phyloP scores from a whole-genome alignment of 2,113 vertebrate species.

The Microtus montanus region DNA sequence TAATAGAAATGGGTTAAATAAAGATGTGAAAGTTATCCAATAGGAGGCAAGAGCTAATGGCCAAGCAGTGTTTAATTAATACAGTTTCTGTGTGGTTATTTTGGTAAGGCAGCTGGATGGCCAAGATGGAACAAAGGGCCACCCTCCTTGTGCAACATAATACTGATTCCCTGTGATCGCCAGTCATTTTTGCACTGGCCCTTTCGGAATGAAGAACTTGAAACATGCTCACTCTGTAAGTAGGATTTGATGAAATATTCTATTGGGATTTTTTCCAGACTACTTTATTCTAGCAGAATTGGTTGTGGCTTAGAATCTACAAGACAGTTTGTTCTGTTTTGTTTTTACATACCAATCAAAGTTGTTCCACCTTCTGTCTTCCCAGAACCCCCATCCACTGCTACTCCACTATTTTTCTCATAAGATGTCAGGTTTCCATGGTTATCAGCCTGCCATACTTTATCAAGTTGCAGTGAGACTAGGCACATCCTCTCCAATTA shows the following conservation, averaged over 20 bases:
- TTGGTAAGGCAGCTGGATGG: no score
- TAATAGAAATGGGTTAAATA: no score
- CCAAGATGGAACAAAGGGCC: no score
- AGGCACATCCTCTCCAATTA: not conserved
- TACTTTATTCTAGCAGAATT: not conserved
- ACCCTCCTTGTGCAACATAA: no score
- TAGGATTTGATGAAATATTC: not conserved
- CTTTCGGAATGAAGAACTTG: not conserved
- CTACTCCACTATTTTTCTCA: not conserved
- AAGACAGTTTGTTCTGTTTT: not conserved
- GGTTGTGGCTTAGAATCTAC: not conserved
- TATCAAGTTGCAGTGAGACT: not conserved
- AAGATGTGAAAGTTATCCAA: no score
- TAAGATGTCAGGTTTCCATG: not conserved
- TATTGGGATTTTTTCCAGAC: not conserved
- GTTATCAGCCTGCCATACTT: not conserved
- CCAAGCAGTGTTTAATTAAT: no score
- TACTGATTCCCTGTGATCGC: no score
- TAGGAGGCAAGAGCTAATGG: no score
- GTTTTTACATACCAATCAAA: not conserved
- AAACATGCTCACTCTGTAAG: not conserved
- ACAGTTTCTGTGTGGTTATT: no score
- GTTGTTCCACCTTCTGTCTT: not conserved
- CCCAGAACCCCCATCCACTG: not conserved
- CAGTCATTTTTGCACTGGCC: not conserved